Conservation (phyloP, 2,888 invertebrate genomes). For the Heliconius hortense region DNA sequence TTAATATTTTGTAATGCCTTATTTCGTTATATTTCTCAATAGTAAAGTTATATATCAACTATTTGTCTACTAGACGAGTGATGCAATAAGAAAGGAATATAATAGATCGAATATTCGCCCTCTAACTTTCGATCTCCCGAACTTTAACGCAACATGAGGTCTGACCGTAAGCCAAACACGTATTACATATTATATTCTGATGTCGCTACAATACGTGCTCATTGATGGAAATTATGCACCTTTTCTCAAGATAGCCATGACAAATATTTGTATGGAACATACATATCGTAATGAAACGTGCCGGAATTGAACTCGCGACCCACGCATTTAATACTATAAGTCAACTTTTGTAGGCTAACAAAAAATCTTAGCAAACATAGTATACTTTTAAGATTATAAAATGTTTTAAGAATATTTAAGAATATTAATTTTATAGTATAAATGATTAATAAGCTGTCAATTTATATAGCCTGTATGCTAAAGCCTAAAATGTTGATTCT, state of each 20-base stretch:
- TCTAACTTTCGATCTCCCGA: slow-evolving; percentile 13
- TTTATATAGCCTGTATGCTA: neutral
- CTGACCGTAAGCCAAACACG: neutral
- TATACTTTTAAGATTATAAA: too few relatives aligned
- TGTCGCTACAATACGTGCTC: slow-evolving; percentile 19
- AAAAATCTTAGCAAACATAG: neutral
- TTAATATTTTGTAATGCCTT: neutral
- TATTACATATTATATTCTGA: neutral
- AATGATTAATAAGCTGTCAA: neutral
- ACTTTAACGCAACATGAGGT: slow-evolving; percentile 9
- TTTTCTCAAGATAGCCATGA: neutral
- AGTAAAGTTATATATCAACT: neutral
- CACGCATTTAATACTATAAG: neutral
- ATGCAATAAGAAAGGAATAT: slow-evolving; percentile 1
- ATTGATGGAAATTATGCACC: neutral
- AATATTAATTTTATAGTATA: neutral
- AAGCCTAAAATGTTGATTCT: too few relatives aligned
- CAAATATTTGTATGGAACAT: neutral
- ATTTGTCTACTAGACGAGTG: neutral
- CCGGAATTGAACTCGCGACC: neutral
- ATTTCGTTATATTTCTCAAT: neutral
- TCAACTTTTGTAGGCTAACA: neutral
- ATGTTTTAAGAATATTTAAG: too few relatives aligned
- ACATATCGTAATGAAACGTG: slow-evolving; percentile 1
- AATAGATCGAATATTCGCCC: slow-evolving; percentile 6